phyloP scores from a whole-genome alignment of 1,140 invertebrate genomes.

The Diabrotica undecimpunctata region DNA sequence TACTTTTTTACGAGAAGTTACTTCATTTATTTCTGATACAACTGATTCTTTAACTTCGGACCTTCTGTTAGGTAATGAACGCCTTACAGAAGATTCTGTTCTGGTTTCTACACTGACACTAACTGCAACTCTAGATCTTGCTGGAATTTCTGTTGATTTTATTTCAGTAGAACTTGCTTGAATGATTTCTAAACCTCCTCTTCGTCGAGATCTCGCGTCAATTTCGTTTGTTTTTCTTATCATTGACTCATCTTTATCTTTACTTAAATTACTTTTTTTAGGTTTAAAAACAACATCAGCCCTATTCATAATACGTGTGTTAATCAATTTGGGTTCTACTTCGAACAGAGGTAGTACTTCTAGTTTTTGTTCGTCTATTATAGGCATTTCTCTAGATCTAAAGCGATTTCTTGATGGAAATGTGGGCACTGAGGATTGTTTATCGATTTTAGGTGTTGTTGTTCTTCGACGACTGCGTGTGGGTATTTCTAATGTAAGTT shows the following conservation, averaged over 20 bases:
- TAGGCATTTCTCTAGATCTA: conserved; percentile 26
- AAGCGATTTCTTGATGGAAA: conserved; percentile 16
- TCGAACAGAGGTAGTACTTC: conserved; percentile 44
- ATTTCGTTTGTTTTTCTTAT: conserved; percentile 30
- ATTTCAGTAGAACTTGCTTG: background rate
- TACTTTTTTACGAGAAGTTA: conserved; percentile 38
- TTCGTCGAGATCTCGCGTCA: conserved; percentile 26
- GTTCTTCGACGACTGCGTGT: background rate
- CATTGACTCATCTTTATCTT: conserved; percentile 9
- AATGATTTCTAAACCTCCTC: background rate
- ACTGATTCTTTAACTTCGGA: conserved; percentile 36
- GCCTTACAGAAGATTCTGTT: conserved; percentile 18
- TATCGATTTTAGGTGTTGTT: background rate
- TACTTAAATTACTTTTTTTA: conserved; percentile 9
- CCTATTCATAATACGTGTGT: conserved; percentile 7
- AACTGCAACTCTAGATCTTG: background rate
- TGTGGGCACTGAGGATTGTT: background rate
- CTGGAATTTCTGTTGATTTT: conserved; percentile 6
- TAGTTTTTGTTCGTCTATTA: conserved; percentile 39
- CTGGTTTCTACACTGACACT: conserved; percentile 18
- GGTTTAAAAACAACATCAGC: background rate
- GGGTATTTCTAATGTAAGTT: conserved; percentile 23
- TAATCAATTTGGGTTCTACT: conserved; percentile 33
- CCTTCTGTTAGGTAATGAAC: background rate
- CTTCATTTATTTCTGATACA: conserved; percentile 39